Conservation (phyloP, 1,140 invertebrate genomes). For the Aphelenchoides besseyi region DNA sequence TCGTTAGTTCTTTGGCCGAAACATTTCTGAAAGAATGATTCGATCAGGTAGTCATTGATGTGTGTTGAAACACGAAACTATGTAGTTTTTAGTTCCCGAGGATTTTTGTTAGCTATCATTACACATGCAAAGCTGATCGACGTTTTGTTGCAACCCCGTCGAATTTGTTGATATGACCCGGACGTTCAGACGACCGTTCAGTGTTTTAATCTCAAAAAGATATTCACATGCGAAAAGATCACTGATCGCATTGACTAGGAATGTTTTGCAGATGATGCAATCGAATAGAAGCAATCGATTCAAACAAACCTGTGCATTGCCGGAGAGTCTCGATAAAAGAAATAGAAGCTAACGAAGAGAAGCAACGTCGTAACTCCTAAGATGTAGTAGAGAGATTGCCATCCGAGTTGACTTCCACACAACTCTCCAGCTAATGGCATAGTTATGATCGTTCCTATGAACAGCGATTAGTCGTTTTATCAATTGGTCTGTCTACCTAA, state of each 20-base stretch:
- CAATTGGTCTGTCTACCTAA: too few species aligned
- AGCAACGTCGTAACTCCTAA: constrained; percentile 27
- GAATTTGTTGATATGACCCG: too few species aligned
- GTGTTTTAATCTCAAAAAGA: too few species aligned
- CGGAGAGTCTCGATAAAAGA: constrained; percentile 37
- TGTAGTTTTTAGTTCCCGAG: too few species aligned
- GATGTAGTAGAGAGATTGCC: constrained; percentile 36
- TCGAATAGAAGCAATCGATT: too few species aligned
- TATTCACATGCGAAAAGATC: too few species aligned
- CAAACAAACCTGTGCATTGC: constrained; percentile 17
- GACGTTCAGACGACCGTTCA: too few species aligned
- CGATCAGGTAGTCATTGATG: neutral
- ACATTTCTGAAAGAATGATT: constrained; percentile 27
- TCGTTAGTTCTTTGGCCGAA: constrained; percentile 21
- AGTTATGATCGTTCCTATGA: constrained; percentile 26
- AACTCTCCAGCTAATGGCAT: constrained; percentile 37
- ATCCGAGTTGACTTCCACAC: constrained; percentile 29
- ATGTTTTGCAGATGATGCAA: too few species aligned
- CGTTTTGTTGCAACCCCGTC: too few species aligned
- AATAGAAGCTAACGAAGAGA: constrained; percentile 32
- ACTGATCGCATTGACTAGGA: too few species aligned
- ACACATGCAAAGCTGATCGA: too few species aligned
- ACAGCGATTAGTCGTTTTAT: neutral
- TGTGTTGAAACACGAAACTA: constrained; percentile 3
- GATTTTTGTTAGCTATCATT: too few species aligned